Evolutionary conservation across 1,140 invertebrate species (phyloP), one percentile per base, ranked within the genome.

Genomic region (Drosophila pallidifrons): DNA sequence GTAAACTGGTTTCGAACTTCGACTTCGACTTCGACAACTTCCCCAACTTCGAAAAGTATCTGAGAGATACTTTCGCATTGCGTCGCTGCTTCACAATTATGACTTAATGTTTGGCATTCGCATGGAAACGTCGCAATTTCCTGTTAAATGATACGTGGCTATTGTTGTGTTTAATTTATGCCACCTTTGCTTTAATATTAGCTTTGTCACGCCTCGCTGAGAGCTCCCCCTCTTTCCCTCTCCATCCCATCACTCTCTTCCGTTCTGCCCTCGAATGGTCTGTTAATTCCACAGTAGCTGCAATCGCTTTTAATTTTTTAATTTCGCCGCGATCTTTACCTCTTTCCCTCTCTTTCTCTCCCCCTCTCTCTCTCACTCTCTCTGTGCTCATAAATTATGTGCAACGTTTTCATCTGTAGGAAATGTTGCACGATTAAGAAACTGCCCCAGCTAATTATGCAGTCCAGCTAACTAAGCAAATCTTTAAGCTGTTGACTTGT

Each of bases 101-200:
- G 74, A 72, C 74, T 76, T 76, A 76, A 76, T 76, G 74, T 61
- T 75, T 63, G 66, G 59, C 60, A 71, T 75, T 71, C 54, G 55
- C 46, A 55, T 57, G 49, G 30, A 73, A 77, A 80, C 82, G 49
- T 67, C 70, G 86, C 83, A 88, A 89, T 87, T 87, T 87, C 83
- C 83, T 87, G 83, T 80, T 88, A 87, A 87, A 88, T 88, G 83
- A 89, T 85, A 88, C 83, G 77, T 81, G 63, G 55, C 61, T 49
- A n/a, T 46, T 49, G 43, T 73, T 43, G 13, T 58, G 73, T 88
- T 82, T 88, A 88, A 88, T 88, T 88, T 88, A 88, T 87, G 83
- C 85, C 85, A 89, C 85, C 85, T 89, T 79, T 85, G 75, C 75
- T 77, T 81, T 85, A 85, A 79, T 89, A 89, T 88, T 89, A 81